Evolutionary conservation across 2,888 invertebrate species (phyloP).

Genomic region (Macrosoma leucophasiata): DNA sequence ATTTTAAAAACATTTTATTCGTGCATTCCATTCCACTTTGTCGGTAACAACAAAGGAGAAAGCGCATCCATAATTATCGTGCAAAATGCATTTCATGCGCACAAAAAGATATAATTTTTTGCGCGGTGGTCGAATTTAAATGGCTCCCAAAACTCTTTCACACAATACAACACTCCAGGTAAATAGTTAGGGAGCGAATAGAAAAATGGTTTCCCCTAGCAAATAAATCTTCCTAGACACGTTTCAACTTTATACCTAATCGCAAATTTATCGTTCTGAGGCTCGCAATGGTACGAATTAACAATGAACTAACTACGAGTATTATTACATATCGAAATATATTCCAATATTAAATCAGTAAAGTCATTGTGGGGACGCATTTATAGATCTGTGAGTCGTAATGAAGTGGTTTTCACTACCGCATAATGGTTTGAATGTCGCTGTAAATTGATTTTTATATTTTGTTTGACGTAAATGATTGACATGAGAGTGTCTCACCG

Average conservation of each 20-base stretch:
- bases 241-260: constrained; percentile 65
- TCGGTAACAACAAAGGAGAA: constrained; percentile 50
- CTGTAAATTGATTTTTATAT: constrained; percentile 71
- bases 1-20: not conserved
- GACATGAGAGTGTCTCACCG: constrained; percentile 54
- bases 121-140: constrained; percentile 67
- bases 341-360: constrained; percentile 49
- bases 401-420: constrained; percentile 64
- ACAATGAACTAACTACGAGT: constrained; percentile 67
- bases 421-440: constrained; percentile 54
- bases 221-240: constrained; percentile 59
- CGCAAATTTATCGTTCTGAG: constrained; percentile 69
- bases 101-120: constrained; percentile 45
- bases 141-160: constrained; percentile 43
- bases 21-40: constrained; percentile 39
- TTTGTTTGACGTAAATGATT: constrained; percentile 75
- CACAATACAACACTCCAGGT: constrained; percentile 58
- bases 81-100: constrained; percentile 57
- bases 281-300: constrained; percentile 61
- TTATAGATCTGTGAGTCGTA: constrained; percentile 57
- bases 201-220: constrained; percentile 50
- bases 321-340: constrained; percentile 59
- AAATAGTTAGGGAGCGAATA: constrained; percentile 43
- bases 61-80: constrained; percentile 44
- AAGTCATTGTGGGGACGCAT: constrained; percentile 46